Conservation (phyloP, 2,888 invertebrate genomes). For the Theodoxus fluviatilis region DNA sequence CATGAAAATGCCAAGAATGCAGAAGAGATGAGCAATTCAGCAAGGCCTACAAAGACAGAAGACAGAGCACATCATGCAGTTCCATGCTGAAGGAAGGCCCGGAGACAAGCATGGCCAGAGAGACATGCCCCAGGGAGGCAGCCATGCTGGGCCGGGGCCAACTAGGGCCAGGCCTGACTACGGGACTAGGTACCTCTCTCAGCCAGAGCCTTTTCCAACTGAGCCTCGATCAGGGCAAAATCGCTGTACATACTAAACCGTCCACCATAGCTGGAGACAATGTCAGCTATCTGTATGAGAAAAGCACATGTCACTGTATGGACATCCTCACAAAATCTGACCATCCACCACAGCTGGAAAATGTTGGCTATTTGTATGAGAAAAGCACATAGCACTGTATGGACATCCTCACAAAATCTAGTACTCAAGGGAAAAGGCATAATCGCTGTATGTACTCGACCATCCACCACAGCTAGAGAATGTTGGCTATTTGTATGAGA, state of each 20-base stretch:
- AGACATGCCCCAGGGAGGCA: too few relatives aligned
- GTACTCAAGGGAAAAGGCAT: constrained; percentile 27
- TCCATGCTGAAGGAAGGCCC: too few relatives aligned
- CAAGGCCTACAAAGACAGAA: too few relatives aligned
- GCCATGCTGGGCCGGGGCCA: too few relatives aligned
- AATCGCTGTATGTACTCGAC: neutral
- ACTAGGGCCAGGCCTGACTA: neutral
- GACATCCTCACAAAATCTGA: neutral
- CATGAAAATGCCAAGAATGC: too few relatives aligned
- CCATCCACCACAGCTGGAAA: constrained; percentile 39
- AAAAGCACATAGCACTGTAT: constrained; percentile 1
- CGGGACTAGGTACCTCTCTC: constrained; percentile 38
- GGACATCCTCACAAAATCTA: too few relatives aligned
- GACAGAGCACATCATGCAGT: neutral
- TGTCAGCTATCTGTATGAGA: constrained; percentile 57
- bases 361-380: constrained; percentile 54
- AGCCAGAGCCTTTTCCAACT: constrained; percentile 39
- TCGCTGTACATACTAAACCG: constrained; percentile 46
- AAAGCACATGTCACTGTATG: neutral
- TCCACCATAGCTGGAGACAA: constrained; percentile 60
- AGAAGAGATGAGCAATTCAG: too few relatives aligned
- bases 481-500: constrained; percentile 52
- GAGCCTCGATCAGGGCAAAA: constrained; percentile 40
- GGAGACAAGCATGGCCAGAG: too few relatives aligned
- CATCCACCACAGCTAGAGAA: constrained; percentile 42